A percentile compares a stretch with the other conserved stretches of the same genome.
Evolutionary conservation across 2,113 vertebrate species (phyloP).

Genomic region (Pseudonaja textilis): DNA sequence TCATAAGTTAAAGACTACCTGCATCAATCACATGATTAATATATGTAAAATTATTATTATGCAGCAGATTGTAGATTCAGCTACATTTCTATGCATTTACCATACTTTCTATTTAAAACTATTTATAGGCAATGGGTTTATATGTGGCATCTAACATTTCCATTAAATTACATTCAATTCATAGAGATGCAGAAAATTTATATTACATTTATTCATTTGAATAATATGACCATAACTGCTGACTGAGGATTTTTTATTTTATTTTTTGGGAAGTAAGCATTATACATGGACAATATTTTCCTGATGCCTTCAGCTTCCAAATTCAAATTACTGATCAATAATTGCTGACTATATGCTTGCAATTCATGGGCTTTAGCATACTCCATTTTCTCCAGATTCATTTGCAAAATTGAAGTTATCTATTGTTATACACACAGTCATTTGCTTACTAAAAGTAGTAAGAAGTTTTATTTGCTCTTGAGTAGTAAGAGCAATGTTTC

Average conservation of each 20-base stretch:
- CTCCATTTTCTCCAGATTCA: constrained; percentile 48
- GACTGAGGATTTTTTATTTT: constrained; percentile 29
- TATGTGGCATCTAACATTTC: constrained; percentile 30
- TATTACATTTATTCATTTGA: constrained; percentile 62
- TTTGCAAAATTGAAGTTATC: constrained; percentile 32
- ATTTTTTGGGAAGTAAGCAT: constrained; percentile 58
- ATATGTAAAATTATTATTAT: background rate
- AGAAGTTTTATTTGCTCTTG: background rate
- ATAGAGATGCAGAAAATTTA: constrained; percentile 44
- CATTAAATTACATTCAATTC: constrained; percentile 39
- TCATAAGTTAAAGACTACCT: background rate
- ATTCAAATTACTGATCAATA: constrained; percentile 64
- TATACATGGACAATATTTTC: constrained; percentile 54
- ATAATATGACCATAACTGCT: constrained; percentile 59
- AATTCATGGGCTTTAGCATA: constrained; percentile 55
- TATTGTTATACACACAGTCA: background rate
- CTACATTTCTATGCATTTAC: constrained; percentile 7
- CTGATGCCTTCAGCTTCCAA: constrained; percentile 62
- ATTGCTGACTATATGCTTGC: constrained; percentile 60
- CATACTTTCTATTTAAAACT: constrained; percentile 25
- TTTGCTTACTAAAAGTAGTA: constrained; percentile 35
- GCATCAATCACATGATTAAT: background rate
- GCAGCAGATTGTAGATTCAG: constrained; percentile 15
- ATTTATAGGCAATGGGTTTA: background rate
- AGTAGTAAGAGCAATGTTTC: constrained; percentile 32